Percentiles rank a stretch among this genome's conserved stretches.
phyloP scores from a whole-genome alignment of 2,888 invertebrate genomes.

The Drosophila barbarae region DNA sequence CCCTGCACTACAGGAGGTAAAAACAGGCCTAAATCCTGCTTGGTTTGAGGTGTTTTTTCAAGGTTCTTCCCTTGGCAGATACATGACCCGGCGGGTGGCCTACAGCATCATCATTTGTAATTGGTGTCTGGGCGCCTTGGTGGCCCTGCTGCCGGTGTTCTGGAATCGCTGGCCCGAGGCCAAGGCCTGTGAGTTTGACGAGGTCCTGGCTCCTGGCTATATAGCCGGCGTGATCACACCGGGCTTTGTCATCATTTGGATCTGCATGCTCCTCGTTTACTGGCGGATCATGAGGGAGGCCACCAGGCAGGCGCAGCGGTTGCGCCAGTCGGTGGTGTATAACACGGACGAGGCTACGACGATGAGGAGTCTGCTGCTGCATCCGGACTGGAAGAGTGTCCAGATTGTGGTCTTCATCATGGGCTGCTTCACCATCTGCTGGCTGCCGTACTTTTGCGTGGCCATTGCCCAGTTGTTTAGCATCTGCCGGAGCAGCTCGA shows the following conservation, averaged over 20 bases:
- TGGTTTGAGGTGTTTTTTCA: too few species aligned
- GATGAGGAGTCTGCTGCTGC: conserved; percentile 52
- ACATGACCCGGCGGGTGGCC: conserved; percentile 86
- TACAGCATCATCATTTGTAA: conserved; percentile 83
- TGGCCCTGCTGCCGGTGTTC: conserved; percentile 86
- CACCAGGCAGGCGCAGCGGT: conserved; percentile 85
- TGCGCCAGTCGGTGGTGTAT: conserved; percentile 83
- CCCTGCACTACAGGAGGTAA: conserved; percentile 86
- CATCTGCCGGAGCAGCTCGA: conserved; percentile 81
- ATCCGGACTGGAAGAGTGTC: conserved; percentile 87
- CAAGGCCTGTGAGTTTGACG: conserved; percentile 84
- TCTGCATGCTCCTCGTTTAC: conserved; percentile 87
- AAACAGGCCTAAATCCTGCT: conserved; percentile 28
- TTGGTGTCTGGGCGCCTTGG: conserved; percentile 84
- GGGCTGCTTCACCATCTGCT: conserved; percentile 89
- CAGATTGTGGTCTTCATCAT: conserved; percentile 89
- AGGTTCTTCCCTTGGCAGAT: conserved; percentile 56
- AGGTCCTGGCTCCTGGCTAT: conserved; percentile 81
- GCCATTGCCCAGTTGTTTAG: conserved; percentile 83
- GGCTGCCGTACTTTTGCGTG: conserved; percentile 89
- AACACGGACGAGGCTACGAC: conserved; percentile 78
- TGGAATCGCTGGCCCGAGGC: conserved; percentile 88
- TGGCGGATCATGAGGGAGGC: conserved; percentile 90
- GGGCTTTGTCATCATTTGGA: conserved; percentile 87
- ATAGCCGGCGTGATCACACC: conserved; percentile 83